Base-by-base conservation (phyloP, 2,888 invertebrate species). In the Dicranocentrus wangi region DNA sequence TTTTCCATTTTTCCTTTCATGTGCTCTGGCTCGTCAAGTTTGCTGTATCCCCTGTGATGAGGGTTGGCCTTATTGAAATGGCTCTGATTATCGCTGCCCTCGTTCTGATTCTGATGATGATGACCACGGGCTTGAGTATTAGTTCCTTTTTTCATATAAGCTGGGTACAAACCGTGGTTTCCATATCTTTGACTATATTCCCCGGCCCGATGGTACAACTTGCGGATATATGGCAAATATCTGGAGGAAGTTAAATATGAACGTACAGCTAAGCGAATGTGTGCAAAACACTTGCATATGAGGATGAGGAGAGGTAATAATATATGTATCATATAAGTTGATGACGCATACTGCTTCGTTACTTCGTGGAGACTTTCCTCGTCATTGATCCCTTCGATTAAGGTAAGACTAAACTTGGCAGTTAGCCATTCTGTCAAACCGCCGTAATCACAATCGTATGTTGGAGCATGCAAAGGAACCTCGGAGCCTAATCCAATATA, bases 171-270 rank as follows among this genome's bases (percentile, higher is more conserved):
- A 1, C 85, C 84, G 43, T 83, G 73, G 63, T 84, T 83, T 10
- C 85, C 83, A 78, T 85, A 86, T 2, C 61, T 73, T 32, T 83
- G 70, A 17, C 83, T 84, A 23, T 84, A 79, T 27, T 83, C 78
- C 1, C 83, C 83, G 5, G 86, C 84, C 51, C 85, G 55, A 68
- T 82, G 80, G 68, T 85, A 85, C 13, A 86, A 23, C 17, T 78
- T 73, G n/a, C 84, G 68, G 27, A 85, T 51, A 15, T 65, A 71
- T 1, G 79, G 71, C 32, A 79, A 32, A 51, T 73, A 61, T 8
- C 70, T 70, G 7, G n/a, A 27, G 7, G 17, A 19, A 61, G 10
- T n/a, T 5, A 19, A 65, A 17, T 65, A 21, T 42, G 3, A 23
- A 19, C 25, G 17, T 15, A 53, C 10, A 10, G 42, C 42, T 42